Evolutionary conservation across 2,888 invertebrate species (phyloP).

Genomic region (Cistogaster globosa): DNA sequence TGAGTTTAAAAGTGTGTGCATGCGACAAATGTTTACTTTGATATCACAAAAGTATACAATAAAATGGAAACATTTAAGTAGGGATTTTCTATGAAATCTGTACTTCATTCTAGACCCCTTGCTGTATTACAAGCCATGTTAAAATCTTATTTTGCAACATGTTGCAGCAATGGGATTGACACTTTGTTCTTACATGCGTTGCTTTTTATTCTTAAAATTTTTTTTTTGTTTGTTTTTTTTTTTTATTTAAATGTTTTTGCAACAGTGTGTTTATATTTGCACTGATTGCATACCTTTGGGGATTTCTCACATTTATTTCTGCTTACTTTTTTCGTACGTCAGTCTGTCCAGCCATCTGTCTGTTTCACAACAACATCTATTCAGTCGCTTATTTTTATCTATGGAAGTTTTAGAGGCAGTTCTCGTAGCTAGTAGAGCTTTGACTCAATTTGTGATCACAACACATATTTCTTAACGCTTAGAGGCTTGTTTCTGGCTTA

Average conservation of each 20-base stretch:
- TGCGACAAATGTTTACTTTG: constrained; percentile 66
- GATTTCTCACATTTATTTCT: constrained; percentile 69
- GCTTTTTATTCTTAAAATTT: constrained; percentile 4
- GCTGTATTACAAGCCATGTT: constrained; percentile 59
- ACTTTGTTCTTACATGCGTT: constrained; percentile 69
- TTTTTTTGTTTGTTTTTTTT: neutral
- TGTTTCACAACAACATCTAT: constrained; percentile 31
- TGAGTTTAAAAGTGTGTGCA: constrained; percentile 22
- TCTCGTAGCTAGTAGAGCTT: constrained; percentile 56
- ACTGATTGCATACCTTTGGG: constrained; percentile 71
- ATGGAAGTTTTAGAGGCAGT: constrained; percentile 12
- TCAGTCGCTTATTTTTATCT: constrained; percentile 19
- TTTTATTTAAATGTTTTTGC: constrained; percentile 62
- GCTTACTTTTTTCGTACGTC: constrained; percentile 36
- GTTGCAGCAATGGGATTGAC: constrained; percentile 72
- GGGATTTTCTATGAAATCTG: constrained; percentile 16
- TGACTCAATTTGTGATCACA: constrained; percentile 67
- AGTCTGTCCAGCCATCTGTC: constrained; percentile 43
- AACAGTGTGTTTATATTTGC: constrained; percentile 33
- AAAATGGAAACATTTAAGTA: neutral
- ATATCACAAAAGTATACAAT: constrained; percentile 49
- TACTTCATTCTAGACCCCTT: constrained; percentile 45
- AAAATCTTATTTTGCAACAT: constrained; percentile 67
- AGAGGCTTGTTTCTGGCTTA: constrained; percentile 61
- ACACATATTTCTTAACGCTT: constrained; percentile 68